Evolutionary conservation across 92 coral and sea anemone species (phyloP), one percentile per base, ranked within the genome.

Genomic region (Scolanthus callimorphus): DNA sequence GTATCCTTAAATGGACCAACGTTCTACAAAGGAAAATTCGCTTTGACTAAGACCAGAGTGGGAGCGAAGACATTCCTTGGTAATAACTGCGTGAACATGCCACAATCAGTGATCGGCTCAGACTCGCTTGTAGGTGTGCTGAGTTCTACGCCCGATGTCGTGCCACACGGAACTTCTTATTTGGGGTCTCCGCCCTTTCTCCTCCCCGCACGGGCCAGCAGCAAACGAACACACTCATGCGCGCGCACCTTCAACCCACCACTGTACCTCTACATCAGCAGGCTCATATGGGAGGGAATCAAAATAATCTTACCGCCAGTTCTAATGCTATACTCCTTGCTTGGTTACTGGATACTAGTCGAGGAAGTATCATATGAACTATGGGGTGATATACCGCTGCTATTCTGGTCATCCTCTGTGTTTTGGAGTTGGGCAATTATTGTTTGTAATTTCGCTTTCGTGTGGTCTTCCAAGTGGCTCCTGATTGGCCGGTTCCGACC

Each of bases 201-300:
- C 29, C 63, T 57, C 3, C 63, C 63, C n/a, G 63, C 48, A 1
- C 3, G 63, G 26, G 63, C 63, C 9, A 19, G 1, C 19, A n/a
- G 47, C 29, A 30, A 8, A 2, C 20, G 34, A 17, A 13, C 43
- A 26, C 63, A 57, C 25, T 21, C 63, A 17, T 29, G 27, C n/a
- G 25, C 63, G 17, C 63, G 63, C 21, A 57, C 63, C 9, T 57
- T 57, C 48, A 57, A 57, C 63, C 63, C 63, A 6, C 63, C 63
- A 17, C 34, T 45, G 48, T 57, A 57, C 48, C 43, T 57, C 26
- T 57, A 57, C 17, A 0, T 57, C 20, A 31, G 63, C 25, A 19
- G 63, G 26, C 24, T 37, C 23, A 57, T 37, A 3, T 57, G 63
- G 63, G 63, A 57, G 20, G 25, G 21, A 45, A 11, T 57, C 48